Conservation (phyloP, 2,797 vertebrate species). For the Bovichtus variegatus region DNA sequence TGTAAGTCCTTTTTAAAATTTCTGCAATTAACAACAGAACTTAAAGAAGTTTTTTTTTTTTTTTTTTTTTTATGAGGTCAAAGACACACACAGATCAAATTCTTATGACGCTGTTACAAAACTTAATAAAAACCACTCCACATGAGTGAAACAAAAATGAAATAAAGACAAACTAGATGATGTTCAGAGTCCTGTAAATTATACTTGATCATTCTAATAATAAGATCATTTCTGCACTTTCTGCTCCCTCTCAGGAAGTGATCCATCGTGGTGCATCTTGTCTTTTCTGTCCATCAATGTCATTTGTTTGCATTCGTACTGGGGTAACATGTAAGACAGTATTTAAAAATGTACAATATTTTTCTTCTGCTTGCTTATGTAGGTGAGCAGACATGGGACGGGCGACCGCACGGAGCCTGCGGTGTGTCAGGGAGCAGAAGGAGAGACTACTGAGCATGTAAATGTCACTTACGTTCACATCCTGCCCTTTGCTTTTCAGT, state of each 20-base stretch:
- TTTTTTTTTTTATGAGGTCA: conserved; percentile 1
- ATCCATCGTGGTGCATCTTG: conserved; percentile 38
- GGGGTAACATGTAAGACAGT: not conserved
- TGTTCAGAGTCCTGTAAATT: not conserved
- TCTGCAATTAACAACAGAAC: not conserved
- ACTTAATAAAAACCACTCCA: not conserved
- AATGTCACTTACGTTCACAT: conserved; percentile 72
- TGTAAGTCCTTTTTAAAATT: not conserved
- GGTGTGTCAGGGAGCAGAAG: conserved; percentile 34
- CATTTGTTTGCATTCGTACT: conserved; percentile 33
- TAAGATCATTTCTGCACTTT: not conserved
- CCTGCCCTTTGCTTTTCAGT: conserved; percentile 50
- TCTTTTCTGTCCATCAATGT: conserved; percentile 42
- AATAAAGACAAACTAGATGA: not conserved
- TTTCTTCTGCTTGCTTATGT: conserved; percentile 36
- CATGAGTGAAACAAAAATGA: not conserved
- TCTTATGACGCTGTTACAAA: not conserved
- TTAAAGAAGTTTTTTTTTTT: not conserved
- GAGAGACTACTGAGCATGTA: conserved; percentile 73
- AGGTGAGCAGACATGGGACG: conserved; percentile 66
- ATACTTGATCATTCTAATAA: not conserved
- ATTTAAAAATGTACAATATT: not conserved
- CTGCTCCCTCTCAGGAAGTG: conserved; percentile 66
- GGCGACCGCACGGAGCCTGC: conserved; percentile 19
- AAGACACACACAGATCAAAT: not conserved